Conservation (phyloP, 2,113 vertebrate genomes). For the Oceanodroma tethys region DNA sequence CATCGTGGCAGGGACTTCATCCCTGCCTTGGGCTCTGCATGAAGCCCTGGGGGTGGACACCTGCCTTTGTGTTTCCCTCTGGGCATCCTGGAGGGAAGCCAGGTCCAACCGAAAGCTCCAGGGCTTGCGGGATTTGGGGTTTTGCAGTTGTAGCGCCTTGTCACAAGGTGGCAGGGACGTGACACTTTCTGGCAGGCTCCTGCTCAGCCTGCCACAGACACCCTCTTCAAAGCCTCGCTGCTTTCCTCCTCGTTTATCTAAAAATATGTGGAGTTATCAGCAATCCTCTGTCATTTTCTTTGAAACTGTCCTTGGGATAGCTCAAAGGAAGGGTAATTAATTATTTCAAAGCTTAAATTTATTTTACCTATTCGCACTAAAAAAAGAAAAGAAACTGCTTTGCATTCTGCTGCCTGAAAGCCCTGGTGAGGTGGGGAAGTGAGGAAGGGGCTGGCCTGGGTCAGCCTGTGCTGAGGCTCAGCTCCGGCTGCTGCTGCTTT, state of each 20-base stretch:
- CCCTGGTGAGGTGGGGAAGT: rapidly evolving
- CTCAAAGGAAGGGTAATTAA: not conserved
- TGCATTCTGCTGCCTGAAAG: not conserved
- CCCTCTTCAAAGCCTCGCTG: not conserved
- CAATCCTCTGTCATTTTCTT: not conserved
- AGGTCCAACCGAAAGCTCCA: not conserved
- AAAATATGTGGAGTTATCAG: not conserved
- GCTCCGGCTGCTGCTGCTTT: not conserved
- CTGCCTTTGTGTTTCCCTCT: not conserved
- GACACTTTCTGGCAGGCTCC: not conserved
- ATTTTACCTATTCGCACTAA: not conserved
- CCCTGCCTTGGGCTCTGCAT: not conserved
- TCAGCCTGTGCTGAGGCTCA: not conserved
- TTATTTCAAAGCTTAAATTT: not conserved
- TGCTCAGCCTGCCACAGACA: not conserved
- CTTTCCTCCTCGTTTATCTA: not conserved
- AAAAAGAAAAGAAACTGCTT: not conserved
- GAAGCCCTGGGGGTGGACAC: not conserved
- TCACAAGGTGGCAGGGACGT: slow-evolving; percentile 62
- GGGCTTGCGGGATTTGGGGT: not conserved
- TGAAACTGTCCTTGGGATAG: not conserved
- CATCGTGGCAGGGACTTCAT: not conserved
- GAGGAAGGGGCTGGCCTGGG: not conserved
- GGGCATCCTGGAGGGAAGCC: not conserved
- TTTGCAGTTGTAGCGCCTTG: slow-evolving; percentile 18